Evolutionary conservation across 1,140 invertebrate species (phyloP).

Genomic region (Eumeta japonica): DNA sequence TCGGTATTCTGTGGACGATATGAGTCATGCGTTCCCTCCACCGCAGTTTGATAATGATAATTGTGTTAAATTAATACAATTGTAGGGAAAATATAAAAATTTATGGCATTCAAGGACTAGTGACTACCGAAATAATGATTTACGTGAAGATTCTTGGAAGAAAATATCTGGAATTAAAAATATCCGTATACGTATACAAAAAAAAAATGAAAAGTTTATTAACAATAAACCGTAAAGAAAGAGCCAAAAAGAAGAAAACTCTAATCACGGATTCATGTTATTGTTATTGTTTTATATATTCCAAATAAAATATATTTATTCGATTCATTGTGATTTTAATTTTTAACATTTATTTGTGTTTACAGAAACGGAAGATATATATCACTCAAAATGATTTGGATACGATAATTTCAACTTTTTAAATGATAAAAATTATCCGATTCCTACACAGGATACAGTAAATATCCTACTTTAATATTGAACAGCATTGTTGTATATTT

Average conservation of each 20-base stretch:
- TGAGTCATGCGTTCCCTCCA: no score
- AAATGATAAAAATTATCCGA: no score
- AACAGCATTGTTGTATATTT: no score
- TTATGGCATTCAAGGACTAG: no score
- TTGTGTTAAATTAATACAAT: no score
- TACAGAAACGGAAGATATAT: neutral
- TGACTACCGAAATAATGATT: no score
- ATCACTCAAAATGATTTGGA: neutral
- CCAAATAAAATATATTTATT: no score
- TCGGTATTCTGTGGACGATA: no score
- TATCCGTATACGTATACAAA: neutral
- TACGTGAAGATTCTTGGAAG: conserved; percentile 2
- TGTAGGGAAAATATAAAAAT: no score
- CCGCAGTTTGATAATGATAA: no score
- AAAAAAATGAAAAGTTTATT: conserved; percentile 4
- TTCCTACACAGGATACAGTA: no score
- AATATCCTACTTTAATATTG: no score
- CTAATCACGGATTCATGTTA: neutral
- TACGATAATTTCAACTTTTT: conserved; percentile 4
- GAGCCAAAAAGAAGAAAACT: neutral
- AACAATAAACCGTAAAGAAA: neutral
- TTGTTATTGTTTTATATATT: conserved; percentile 1
- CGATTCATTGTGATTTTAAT: neutral
- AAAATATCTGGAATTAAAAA: neutral
- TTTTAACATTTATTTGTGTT: neutral